A percentile compares a stretch with the other conserved stretches of the same genome.
phyloP scores from a whole-genome alignment of 2,113 vertebrate species.

The Acanthochromis polyacanthus region DNA sequence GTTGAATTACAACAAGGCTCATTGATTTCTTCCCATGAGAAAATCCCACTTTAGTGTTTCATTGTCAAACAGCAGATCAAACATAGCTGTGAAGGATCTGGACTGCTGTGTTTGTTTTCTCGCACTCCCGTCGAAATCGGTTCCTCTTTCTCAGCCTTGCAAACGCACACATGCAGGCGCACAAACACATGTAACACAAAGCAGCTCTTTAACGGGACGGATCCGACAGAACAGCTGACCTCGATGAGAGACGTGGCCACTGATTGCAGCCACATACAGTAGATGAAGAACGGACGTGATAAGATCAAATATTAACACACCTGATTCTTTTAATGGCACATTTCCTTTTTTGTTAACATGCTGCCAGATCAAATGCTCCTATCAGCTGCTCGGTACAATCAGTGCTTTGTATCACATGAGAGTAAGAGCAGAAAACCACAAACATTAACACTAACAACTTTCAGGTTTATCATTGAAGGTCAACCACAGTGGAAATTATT shows the following conservation, averaged over 20 bases:
- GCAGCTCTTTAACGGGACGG: slow-evolving; percentile 19
- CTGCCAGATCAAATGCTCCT: not conserved
- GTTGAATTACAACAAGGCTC: not conserved
- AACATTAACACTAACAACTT: no score
- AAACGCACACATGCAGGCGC: not conserved
- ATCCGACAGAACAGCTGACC: slow-evolving; percentile 21
- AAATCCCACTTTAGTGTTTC: slow-evolving; percentile 33
- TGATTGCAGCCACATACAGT: not conserved
- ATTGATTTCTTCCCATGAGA: slow-evolving; percentile 61
- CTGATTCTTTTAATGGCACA: not conserved
- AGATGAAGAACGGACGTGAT: not conserved
- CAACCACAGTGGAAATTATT: not conserved
- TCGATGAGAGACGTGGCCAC: not conserved
- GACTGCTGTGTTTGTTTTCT: slow-evolving; percentile 69
- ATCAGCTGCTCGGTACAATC: no score
- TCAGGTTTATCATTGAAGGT: not conserved
- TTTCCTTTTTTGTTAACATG: not conserved
- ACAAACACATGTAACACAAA: slow-evolving; percentile 30
- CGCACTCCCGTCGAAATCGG: slow-evolving; percentile 58
- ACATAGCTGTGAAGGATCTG: slow-evolving; percentile 40
- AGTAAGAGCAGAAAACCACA: no score
- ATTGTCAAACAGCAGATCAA: slow-evolving; percentile 57
- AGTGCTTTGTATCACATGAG: no score
- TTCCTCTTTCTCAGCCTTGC: slow-evolving; percentile 64
- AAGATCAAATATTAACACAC: not conserved